Evolutionary conservation across 1,140 invertebrate genomes (phyloP).

Genomic region (Brachionus sp.): DNA sequence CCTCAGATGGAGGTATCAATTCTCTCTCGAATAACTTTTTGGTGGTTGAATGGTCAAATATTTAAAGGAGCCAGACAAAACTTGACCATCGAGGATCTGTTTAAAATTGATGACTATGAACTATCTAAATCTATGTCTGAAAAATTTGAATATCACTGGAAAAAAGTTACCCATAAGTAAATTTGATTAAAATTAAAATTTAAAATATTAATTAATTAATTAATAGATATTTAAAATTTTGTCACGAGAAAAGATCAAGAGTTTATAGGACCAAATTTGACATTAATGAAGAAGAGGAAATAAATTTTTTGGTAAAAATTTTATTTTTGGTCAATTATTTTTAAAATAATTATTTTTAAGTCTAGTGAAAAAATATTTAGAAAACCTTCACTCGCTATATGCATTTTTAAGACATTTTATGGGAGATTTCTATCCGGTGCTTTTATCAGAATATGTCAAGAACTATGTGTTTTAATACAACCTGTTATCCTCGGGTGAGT

Average conservation of each 20-base stretch:
- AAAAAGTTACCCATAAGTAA: not conserved
- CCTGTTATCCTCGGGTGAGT: slow-evolving; percentile 1
- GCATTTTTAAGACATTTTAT: not conserved
- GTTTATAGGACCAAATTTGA: not conserved
- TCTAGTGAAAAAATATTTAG: not conserved
- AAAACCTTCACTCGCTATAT: not conserved
- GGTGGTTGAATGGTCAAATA: slow-evolving; percentile 11
- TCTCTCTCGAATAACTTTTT: not conserved
- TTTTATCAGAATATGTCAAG: slow-evolving; percentile 19
- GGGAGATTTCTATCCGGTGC: not conserved
- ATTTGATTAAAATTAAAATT: not conserved
- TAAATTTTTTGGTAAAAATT: not conserved
- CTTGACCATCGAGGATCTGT: not conserved
- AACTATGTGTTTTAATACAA: not conserved
- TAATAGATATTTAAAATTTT: not conserved
- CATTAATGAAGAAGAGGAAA: not conserved
- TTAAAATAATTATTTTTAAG: not conserved
- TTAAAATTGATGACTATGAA: not conserved
- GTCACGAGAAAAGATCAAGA: not conserved
- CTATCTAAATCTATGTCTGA: not conserved
- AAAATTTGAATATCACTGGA: not conserved
- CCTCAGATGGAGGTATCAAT: not conserved
- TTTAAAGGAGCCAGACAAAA: not conserved
- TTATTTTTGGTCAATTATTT: not conserved
- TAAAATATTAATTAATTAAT: not conserved